Conservation (phyloP, 2,113 vertebrate species). For the Saguinus midas region DNA sequence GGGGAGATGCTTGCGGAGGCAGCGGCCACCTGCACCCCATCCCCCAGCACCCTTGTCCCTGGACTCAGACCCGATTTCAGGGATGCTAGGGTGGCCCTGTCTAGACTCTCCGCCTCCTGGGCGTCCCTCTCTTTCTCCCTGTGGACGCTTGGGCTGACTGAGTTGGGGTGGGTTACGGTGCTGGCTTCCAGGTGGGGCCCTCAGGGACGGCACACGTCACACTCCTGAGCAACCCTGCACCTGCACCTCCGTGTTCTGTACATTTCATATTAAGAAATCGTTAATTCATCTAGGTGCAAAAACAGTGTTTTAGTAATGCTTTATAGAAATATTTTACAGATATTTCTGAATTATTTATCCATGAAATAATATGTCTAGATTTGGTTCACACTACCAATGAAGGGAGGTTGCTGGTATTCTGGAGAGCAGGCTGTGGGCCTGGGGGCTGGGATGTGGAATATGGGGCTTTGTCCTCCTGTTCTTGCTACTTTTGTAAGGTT, state of each 20-base stretch:
- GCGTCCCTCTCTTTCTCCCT: background rate
- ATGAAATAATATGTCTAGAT: background rate
- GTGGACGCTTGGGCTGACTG: background rate
- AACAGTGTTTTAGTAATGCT: background rate
- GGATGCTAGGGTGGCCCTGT: background rate
- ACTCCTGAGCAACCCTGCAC: accelerated
- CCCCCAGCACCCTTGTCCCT: background rate
- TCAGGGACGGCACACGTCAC: background rate
- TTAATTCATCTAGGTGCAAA: background rate
- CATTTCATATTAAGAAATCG: background rate
- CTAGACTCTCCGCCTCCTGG: background rate
- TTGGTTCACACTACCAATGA: background rate
- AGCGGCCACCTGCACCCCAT: no score
- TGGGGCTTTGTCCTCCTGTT: background rate
- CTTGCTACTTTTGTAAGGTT: background rate
- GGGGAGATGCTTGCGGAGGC: background rate
- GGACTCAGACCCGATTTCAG: background rate
- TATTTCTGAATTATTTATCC: background rate
- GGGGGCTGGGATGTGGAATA: background rate
- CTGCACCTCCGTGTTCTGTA: background rate
- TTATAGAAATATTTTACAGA: background rate
- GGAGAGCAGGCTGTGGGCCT: background rate
- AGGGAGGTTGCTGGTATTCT: background rate
- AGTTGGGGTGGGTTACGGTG: no score
- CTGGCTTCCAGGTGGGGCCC: background rate